phyloP scores from a whole-genome alignment of 2,888 invertebrate species.

The Phyllotreta striolata region DNA sequence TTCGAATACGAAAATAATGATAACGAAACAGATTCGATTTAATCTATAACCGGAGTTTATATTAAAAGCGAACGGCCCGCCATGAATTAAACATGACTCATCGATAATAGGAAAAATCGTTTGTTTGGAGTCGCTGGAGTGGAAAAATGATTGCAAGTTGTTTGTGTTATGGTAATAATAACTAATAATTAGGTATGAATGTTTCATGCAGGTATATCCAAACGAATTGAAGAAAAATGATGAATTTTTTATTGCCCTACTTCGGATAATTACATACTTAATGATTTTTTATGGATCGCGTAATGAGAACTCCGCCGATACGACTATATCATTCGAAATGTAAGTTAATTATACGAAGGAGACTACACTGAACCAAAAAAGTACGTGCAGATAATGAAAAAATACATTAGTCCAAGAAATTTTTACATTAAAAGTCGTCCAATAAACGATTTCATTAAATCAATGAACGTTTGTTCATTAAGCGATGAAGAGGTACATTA shows the following conservation, averaged over 20 bases:
- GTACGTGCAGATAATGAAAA: too few species aligned
- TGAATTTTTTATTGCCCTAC: constrained; percentile 23
- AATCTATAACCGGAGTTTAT: constrained; percentile 19
- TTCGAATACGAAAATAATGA: constrained; percentile 7
- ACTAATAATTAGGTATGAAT: constrained; percentile 28
- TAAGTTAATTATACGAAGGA: too few species aligned
- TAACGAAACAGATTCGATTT: constrained; percentile 1
- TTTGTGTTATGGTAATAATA: constrained; percentile 28
- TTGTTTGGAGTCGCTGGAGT: constrained; percentile 28
- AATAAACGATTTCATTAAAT: too few species aligned
- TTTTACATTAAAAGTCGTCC: too few species aligned
- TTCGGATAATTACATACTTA: constrained; percentile 23
- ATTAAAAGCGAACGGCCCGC: constrained; percentile 5
- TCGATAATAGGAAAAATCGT: constrained; percentile 27
- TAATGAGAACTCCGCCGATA: constrained; percentile 14
- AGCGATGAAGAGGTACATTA: too few species aligned
- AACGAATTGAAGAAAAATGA: constrained; percentile 19
- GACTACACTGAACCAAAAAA: too few species aligned
- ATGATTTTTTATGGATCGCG: constrained; percentile 19
- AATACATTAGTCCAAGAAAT: too few species aligned
- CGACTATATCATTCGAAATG: constrained; percentile 1
- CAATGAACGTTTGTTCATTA: too few species aligned
- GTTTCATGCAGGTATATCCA: constrained; percentile 21
- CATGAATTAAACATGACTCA: constrained; percentile 28
- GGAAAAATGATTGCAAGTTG: constrained; percentile 34